These are phyloP conservation scores for Sialia sialis DNA, from an alignment of 2,113 vertebrate genomes.

Conservation along the genomic window DNA sequence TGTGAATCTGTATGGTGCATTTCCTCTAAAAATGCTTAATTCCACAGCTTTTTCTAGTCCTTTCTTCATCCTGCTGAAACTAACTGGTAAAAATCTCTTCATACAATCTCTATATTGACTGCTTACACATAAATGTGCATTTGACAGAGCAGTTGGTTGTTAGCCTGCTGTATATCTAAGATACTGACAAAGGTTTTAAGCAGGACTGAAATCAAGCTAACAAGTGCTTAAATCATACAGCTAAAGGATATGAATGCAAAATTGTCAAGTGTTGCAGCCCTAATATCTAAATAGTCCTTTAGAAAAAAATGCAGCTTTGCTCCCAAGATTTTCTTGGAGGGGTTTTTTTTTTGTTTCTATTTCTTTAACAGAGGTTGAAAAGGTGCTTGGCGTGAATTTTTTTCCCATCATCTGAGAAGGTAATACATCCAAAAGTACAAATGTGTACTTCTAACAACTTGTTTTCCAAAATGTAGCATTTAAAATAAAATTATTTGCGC, in stretches of 20 bases:
- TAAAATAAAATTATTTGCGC: neutral
- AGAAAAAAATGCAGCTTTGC: neutral
- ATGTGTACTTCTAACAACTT: neutral
- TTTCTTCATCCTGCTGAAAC: neutral
- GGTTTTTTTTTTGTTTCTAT: neutral
- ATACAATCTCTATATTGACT: neutral
- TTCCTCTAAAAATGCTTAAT: neutral
- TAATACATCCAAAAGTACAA: neutral
- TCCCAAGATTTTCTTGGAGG: neutral
- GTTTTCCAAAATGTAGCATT: neutral
- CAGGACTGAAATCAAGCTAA: neutral
- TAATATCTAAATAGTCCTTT: neutral
- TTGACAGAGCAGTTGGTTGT: neutral
- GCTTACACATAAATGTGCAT: neutral
- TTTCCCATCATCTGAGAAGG: neutral
- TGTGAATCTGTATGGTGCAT: neutral
- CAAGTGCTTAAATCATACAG: neutral
- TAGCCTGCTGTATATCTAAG: neutral
- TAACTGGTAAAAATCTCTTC: neutral
- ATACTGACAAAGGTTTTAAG: neutral
- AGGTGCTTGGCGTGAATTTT: neutral
- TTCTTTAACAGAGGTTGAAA: neutral
- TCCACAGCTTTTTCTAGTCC: neutral
- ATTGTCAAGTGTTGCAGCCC: neutral
- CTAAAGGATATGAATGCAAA: neutral